phyloP scores from a whole-genome alignment of 1,140 invertebrate species.

The Heliothis subflexa region DNA sequence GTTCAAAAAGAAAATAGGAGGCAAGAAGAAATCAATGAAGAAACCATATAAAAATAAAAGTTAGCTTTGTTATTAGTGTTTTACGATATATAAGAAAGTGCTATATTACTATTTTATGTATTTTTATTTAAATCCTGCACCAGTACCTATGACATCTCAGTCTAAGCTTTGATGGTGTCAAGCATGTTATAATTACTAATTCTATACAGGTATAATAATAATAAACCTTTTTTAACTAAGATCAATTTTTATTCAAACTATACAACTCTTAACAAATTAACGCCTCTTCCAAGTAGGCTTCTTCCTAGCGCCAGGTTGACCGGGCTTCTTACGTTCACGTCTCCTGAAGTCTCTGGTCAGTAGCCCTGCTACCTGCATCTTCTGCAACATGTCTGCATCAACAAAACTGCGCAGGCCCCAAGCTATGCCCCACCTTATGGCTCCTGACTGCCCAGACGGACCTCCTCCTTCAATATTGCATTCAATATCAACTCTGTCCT shows the following conservation, averaged over 20 bases:
- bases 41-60: conserved; percentile 72
- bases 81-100: conserved; percentile 40
- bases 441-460: conserved; percentile 92
- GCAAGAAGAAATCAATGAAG: conserved; percentile 75
- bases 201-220: background rate
- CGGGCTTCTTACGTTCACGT: conserved; percentile 97
- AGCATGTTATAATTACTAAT: no score
- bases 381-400: conserved; percentile 90
- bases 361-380: conserved; percentile 97
- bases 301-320: conserved; percentile 95
- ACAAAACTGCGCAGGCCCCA: conserved; percentile 93
- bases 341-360: conserved; percentile 93
- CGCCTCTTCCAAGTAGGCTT: conserved; percentile 98
- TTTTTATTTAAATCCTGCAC: background rate
- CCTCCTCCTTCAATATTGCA: conserved; percentile 91
- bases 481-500: conserved; percentile 94
- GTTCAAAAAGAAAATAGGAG: conserved; percentile 84
- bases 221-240: conserved; percentile 33
- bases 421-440: conserved; percentile 94
- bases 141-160: no score
- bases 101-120: background rate
- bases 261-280: conserved; percentile 84
- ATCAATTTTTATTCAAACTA: conserved; percentile 28
- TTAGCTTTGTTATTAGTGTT: conserved; percentile 47
- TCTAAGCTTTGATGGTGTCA: no score